A percentile compares a stretch with the other conserved stretches of the same genome.
phyloP scores from a whole-genome alignment of 2,888 invertebrate genomes.

The Saturnia japonica region DNA sequence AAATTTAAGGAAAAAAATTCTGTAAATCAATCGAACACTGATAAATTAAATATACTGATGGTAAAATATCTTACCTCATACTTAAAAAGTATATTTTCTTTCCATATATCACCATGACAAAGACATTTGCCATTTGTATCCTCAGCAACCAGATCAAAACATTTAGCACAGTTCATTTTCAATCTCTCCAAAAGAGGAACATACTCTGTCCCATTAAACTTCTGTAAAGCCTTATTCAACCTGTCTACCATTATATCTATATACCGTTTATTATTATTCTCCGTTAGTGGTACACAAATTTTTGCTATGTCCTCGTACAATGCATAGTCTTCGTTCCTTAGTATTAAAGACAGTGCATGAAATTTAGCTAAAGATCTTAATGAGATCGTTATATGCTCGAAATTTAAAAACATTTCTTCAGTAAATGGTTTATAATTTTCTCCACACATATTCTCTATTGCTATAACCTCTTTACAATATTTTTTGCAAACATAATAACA shows the following conservation, averaged over 20 bases:
- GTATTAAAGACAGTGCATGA: constrained; percentile 65
- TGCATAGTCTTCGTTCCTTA: constrained; percentile 43
- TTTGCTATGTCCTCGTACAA: constrained; percentile 47
- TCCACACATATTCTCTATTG: constrained; percentile 61
- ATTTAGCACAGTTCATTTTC: constrained; percentile 45
- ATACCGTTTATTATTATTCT: constrained; percentile 54
- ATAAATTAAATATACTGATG: background rate
- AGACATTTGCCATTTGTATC: constrained; percentile 52
- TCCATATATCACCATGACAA: constrained; percentile 76
- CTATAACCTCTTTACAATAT: constrained; percentile 64
- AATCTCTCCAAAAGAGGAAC: constrained; percentile 47
- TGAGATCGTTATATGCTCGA: constrained; percentile 55
- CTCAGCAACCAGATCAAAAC: constrained; percentile 43
- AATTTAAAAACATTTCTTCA: constrained; percentile 52
- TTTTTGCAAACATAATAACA: constrained; percentile 58
- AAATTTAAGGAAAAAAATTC: background rate
- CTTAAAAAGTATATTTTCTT: constrained; percentile 71
- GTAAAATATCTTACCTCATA: constrained; percentile 53
- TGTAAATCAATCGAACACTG: background rate
- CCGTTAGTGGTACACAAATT: constrained; percentile 59
- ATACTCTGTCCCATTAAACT: constrained; percentile 54
- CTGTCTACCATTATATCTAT: constrained; percentile 62
- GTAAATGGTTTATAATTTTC: constrained; percentile 55
- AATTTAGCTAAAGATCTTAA: constrained; percentile 60
- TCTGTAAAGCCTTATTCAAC: constrained; percentile 56